Conservation (phyloP, 2,888 invertebrate genomes). For the Thecocarcelia acutangulata region DNA sequence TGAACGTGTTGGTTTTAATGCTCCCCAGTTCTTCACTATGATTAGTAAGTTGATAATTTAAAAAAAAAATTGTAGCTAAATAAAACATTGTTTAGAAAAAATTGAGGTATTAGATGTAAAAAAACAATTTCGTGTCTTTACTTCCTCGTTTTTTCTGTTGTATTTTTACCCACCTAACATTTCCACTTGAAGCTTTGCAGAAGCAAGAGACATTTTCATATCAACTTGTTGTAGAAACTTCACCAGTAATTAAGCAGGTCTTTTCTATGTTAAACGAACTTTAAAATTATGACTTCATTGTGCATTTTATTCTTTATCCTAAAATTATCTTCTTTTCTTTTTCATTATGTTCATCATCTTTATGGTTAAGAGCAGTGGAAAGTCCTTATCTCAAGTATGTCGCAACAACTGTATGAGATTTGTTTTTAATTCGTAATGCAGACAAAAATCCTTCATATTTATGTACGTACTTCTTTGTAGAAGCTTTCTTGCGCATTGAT, state of each 20-base stretch:
- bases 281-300: slow-evolving; percentile 47
- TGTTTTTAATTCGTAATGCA: neutral
- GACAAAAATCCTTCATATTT: neutral
- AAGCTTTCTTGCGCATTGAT: neutral
- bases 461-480: neutral
- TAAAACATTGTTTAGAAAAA: no score
- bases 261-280: slow-evolving; percentile 26
- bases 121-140: no score
- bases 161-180: no score
- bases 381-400: slow-evolving; percentile 73
- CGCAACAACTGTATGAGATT: slow-evolving; percentile 49
- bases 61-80: no score
- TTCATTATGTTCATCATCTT: slow-evolving; percentile 59
- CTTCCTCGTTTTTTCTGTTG: no score
- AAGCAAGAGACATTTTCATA: neutral
- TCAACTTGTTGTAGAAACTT: slow-evolving; percentile 26
- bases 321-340: slow-evolving; percentile 29
- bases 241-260: slow-evolving; percentile 32
- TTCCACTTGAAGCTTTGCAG: no score
- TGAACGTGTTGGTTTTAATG: no score
- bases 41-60: no score
- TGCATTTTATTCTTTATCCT: slow-evolving; percentile 41
- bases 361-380: slow-evolving; percentile 72
- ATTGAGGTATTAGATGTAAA: no score
- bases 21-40: no score